A percentile compares a stretch with the other conserved stretches of the same genome.
These are phyloP conservation scores for Glaucidium brasilianum DNA, from an alignment of 2,113 vertebrate genomes.

Conservation along the genomic window DNA sequence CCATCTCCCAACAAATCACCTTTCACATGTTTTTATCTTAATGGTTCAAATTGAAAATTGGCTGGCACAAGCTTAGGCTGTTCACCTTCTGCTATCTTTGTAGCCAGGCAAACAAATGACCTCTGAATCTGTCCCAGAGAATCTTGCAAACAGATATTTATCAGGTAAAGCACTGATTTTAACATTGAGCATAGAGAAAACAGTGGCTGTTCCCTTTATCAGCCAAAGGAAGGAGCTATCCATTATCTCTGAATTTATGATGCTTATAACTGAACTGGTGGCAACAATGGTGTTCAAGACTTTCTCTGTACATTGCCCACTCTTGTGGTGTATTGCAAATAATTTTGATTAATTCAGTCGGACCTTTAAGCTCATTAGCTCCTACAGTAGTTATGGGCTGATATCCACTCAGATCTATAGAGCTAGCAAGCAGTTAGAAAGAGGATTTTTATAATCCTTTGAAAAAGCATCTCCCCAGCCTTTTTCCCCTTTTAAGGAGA, in stretches of 20 bases:
- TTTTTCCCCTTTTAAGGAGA: background rate
- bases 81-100: slow-evolving; percentile 14
- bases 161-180: slow-evolving; percentile 54
- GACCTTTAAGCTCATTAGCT: background rate
- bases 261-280: slow-evolving; percentile 12
- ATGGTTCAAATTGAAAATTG: slow-evolving; percentile 9
- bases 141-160: slow-evolving; percentile 43
- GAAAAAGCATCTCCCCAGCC: background rate
- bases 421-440: background rate
- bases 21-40: background rate
- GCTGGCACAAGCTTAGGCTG: background rate
- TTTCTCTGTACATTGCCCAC: background rate
- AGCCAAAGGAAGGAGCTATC: slow-evolving; percentile 36
- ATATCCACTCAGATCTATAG: background rate
- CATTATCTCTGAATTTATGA: slow-evolving; percentile 31
- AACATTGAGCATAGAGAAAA: slow-evolving; percentile 51
- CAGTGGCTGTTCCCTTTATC: slow-evolving; percentile 45
- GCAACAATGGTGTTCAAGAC: background rate
- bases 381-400: background rate
- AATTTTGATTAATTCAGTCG: background rate
- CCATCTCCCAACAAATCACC: background rate
- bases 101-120: slow-evolving; percentile 5
- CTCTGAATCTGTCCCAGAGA: background rate
- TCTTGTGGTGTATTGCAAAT: background rate
- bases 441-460: background rate